Base-by-base conservation (phyloP, 2,797 vertebrate species). In the Enteromius paludinosus region DNA sequence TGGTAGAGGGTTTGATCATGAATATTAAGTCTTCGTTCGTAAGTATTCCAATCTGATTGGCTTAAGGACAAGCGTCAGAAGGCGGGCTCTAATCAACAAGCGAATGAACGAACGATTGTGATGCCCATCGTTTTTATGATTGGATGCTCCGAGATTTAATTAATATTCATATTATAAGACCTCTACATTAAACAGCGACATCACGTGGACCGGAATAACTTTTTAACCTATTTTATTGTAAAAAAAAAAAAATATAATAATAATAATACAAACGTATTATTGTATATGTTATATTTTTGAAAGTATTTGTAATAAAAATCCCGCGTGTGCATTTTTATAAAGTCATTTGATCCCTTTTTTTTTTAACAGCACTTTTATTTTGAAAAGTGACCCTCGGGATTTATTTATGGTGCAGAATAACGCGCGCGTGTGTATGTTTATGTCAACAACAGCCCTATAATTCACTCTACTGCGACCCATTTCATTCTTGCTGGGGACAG, bases 311-410 rank as follows among this genome's bases (percentile, higher is more conserved):
- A 1, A 35, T 11, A 30, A 30, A 30, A 18, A 73, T 10, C 11
- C 14, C 11, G 10, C 0, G 4, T 33, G 25, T 71, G 41, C 3
- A 4, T 52, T 52, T 41, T 15, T 12, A 30, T 20, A 20, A 23
- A 59, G 5, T 9, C 1, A 11, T 25, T 75, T 41, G 1, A 23
- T 7, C 5, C 1, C n/a, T 14, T 3, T 38, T 7, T 28, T 17
- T n/a, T 12, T 56, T 14, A 17, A 11, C 17, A 8, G 28, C 0
- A 47, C 73, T 68, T 82, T 76, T 82, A 82, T 82, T 82, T 82
- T 82, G 81, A 76, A 82, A 76, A 9, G 33, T 5, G 49, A 1
- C 49, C 14, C 4, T 9, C 0, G 3, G n/a, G 64, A 4, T 45
- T 76, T 47, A 43, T 64, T 56, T 33, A 2, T 1, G 25, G 9